A percentile compares a stretch with the other conserved stretches of the same genome.
phyloP scores from a whole-genome alignment of 2,113 vertebrate genomes.

The Sceloporus undulatus region DNA sequence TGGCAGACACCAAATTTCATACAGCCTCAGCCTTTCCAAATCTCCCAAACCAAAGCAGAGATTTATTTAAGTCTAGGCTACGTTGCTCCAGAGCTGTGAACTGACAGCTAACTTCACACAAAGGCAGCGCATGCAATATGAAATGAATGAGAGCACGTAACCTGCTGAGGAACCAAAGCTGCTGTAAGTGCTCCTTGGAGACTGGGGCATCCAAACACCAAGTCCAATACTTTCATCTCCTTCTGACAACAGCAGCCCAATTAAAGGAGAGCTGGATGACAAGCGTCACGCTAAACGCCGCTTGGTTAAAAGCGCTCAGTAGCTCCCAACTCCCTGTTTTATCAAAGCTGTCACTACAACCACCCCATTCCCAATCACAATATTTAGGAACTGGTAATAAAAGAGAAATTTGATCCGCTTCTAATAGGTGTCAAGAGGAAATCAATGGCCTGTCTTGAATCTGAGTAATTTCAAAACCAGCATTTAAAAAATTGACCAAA shows the following conservation, averaged over 20 bases:
- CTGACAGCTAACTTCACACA: not conserved
- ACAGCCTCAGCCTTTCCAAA: not conserved
- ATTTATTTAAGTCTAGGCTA: slow-evolving; percentile 19
- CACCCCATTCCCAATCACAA: slow-evolving; percentile 18
- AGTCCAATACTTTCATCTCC: slow-evolving; percentile 50
- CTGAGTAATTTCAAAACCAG: slow-evolving; percentile 49
- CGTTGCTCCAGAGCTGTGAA: slow-evolving; percentile 17
- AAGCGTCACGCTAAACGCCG: slow-evolving; percentile 58
- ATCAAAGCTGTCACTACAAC: slow-evolving; percentile 74
- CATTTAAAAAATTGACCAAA: not conserved
- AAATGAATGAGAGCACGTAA: slow-evolving; percentile 40
- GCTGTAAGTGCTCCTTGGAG: slow-evolving; percentile 40
- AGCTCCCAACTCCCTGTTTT: slow-evolving; percentile 61
- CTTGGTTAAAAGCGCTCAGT: slow-evolving; percentile 51
- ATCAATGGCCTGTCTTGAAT: slow-evolving; percentile 71
- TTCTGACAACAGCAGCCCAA: slow-evolving; percentile 68
- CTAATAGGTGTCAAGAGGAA: slow-evolving; percentile 77
- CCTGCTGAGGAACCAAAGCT: slow-evolving; percentile 51
- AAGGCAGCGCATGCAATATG: not conserved
- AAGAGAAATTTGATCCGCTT: slow-evolving; percentile 59
- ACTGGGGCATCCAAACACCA: slow-evolving; percentile 41
- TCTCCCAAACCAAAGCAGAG: accelerated
- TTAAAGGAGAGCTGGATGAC: slow-evolving; percentile 65
- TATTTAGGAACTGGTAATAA: slow-evolving; percentile 65
- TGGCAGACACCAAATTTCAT: not conserved